A percentile compares a stretch with the other conserved stretches of the same genome.
phyloP scores from a whole-genome alignment of 2,797 vertebrate genomes.

The Forpus xanthops region DNA sequence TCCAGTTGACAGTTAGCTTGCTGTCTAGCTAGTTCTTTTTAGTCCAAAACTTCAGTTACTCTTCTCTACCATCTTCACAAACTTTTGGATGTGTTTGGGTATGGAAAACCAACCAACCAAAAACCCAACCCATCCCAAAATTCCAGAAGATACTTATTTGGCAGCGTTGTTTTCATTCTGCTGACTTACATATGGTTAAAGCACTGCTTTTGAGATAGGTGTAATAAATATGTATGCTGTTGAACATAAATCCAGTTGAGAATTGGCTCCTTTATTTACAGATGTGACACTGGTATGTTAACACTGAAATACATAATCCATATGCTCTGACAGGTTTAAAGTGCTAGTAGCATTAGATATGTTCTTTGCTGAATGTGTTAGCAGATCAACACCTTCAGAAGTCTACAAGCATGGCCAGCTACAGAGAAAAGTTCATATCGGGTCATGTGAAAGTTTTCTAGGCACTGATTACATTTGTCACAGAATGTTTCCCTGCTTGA shows the following conservation, averaged over 20 bases:
- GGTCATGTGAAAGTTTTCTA: conserved; percentile 47
- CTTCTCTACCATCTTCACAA: background rate
- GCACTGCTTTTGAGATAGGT: background rate
- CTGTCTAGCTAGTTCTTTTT: background rate
- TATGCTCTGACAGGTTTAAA: background rate
- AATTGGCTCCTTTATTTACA: conserved; percentile 1
- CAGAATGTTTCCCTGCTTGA: background rate
- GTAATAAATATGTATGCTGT: background rate
- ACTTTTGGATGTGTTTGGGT: background rate
- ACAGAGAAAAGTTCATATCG: conserved; percentile 9
- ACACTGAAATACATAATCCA: background rate
- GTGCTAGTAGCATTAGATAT: background rate
- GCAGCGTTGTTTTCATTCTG: background rate
- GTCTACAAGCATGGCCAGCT: background rate
- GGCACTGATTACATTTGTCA: background rate
- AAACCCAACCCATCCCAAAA: background rate
- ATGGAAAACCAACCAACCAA: background rate
- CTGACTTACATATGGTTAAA: background rate
- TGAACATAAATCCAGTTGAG: background rate
- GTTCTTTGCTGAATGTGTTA: background rate
- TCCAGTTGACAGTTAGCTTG: background rate
- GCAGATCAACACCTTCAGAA: background rate
- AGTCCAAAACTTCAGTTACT: background rate
- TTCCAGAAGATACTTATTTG: background rate
- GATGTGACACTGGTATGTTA: background rate